Conservation (phyloP, 2,888 invertebrate genomes). For the Caenorhabditis uteleia region DNA sequence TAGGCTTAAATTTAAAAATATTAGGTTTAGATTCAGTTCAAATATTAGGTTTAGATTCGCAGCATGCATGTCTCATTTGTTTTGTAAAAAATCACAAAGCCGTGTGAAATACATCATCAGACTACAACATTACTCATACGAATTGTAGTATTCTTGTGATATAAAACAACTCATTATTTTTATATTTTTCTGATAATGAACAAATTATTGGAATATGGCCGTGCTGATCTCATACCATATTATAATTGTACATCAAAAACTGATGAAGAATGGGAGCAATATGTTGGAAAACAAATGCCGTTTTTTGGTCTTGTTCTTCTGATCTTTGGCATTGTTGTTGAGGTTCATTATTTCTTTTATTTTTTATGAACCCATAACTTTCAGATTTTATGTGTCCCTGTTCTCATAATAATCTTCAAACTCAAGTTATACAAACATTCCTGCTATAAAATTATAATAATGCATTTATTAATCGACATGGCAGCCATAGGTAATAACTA, state of each 20-base stretch:
- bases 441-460: slow-evolving; percentile 10
- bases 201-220: neutral
- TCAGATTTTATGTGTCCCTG: neutral
- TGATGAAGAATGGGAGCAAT: neutral
- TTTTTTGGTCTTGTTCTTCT: neutral
- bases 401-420: neutral
- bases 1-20: too few species aligned
- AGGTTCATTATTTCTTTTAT: too few species aligned
- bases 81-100: too few species aligned
- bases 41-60: too few species aligned
- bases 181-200: neutral
- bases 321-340: neutral
- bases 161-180: too few species aligned
- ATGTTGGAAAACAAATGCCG: neutral
- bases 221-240: neutral
- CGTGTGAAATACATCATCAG: too few species aligned
- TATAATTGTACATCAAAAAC: neutral
- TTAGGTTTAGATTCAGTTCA: too few species aligned
- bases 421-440: neutral
- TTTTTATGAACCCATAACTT: too few species aligned
- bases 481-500: too few species aligned
- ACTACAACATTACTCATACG: too few species aligned
- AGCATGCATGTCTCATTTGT: too few species aligned
- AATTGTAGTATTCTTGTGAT: too few species aligned
- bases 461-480: neutral